Percentiles rank a stretch among this genome's conserved stretches.
phyloP scores from a whole-genome alignment of 2,113 vertebrate species.

The Laticauda colubrina region DNA sequence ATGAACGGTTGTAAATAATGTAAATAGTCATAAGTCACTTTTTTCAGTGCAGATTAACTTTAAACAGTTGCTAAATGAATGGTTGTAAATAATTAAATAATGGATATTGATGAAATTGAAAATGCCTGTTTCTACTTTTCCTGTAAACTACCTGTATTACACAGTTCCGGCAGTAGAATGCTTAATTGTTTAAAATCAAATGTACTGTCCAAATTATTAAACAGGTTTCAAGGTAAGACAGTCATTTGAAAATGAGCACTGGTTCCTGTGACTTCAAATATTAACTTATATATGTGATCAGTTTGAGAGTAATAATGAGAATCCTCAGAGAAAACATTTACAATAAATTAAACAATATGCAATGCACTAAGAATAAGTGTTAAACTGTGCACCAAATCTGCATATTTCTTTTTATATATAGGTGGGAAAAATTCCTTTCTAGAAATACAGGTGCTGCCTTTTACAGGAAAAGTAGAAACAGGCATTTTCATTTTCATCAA shows the following conservation, averaged over 20 bases:
- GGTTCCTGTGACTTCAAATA: neutral
- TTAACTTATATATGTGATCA: neutral
- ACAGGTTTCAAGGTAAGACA: neutral
- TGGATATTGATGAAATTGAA: no score
- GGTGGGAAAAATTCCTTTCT: neutral
- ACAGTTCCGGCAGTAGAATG: neutral
- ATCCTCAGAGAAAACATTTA: neutral
- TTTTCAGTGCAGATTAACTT: neutral
- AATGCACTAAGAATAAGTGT: neutral
- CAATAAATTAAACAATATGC: neutral
- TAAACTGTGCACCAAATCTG: neutral
- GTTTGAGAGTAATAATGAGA: neutral
- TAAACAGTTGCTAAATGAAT: neutral
- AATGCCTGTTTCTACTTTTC: no score
- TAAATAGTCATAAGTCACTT: neutral
- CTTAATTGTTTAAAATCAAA: conserved; percentile 4
- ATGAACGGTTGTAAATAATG: neutral
- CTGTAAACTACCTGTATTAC: neutral
- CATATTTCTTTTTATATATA: neutral
- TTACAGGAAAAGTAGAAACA: neutral
- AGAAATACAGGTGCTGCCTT: neutral
- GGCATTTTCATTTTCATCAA: neutral
- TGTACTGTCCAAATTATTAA: neutral
- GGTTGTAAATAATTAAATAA: neutral
- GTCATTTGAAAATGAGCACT: neutral